Evolutionary conservation across 2,113 vertebrate genomes (phyloP).

Genomic region (Trematomus loennbergii): DNA sequence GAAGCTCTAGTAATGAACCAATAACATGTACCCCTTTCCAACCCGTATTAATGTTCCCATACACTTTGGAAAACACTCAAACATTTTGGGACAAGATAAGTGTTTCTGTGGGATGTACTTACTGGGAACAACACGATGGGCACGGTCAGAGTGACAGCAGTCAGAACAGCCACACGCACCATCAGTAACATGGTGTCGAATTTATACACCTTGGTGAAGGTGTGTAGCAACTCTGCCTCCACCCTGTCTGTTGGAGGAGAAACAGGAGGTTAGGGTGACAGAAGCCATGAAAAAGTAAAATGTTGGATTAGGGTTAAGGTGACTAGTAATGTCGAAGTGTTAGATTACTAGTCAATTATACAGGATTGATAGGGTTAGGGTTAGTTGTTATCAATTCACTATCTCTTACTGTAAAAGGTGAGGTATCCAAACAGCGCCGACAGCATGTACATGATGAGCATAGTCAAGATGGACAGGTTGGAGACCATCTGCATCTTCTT

Average conservation of each 20-base stretch:
- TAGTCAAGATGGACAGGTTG: slow-evolving; percentile 94
- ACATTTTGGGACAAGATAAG: too few species aligned
- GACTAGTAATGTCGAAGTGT: too few species aligned
- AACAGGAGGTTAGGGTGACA: not conserved
- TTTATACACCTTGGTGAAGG: slow-evolving; percentile 93
- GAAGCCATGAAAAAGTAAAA: not conserved
- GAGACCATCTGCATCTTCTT: slow-evolving; percentile 96
- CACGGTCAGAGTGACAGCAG: slow-evolving; percentile 95
- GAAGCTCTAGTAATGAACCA: not conserved
- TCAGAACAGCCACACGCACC: slow-evolving; percentile 95
- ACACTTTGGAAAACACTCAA: too few species aligned
- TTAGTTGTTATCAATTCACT: too few species aligned
- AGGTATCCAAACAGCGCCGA: slow-evolving; percentile 96
- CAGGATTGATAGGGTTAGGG: too few species aligned
- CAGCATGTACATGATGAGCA: slow-evolving; percentile 96
- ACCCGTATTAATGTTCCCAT: not conserved
- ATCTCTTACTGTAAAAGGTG: slow-evolving; percentile 91
- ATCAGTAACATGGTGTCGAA: slow-evolving; percentile 91
- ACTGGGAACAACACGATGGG: slow-evolving; percentile 98
- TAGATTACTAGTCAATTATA: too few species aligned
- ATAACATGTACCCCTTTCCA: not conserved
- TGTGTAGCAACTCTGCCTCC: slow-evolving; percentile 95
- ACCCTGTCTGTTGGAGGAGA: slow-evolving; percentile 86
- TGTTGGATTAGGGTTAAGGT: too few species aligned
- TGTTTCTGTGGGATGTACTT: slow-evolving; percentile 77